A percentile compares a stretch with the other conserved stretches of the same genome.
These are phyloP conservation scores for Leucophenga montana DNA, from an alignment of 2,888 invertebrate genomes.

Conservation along the genomic window DNA sequence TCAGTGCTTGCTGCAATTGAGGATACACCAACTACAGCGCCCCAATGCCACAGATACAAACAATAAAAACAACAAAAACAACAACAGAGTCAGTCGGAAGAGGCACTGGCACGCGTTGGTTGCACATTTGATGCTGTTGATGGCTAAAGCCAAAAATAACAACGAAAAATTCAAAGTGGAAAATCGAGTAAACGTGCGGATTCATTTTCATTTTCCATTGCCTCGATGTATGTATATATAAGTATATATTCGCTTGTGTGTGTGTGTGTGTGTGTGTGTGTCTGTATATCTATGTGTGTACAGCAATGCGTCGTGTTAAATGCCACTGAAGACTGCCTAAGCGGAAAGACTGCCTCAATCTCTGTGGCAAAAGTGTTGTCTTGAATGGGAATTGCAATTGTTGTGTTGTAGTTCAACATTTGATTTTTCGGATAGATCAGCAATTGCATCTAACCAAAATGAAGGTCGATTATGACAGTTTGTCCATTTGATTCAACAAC, in stretches of 20 bases:
- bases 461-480: conserved; percentile 50
- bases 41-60: conserved; percentile 59
- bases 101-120: conserved; percentile 51
- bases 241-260: too few relatives aligned
- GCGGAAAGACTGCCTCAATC: neutral
- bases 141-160: conserved; percentile 56
- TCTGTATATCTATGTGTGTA: too few relatives aligned
- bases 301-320: conserved; percentile 19
- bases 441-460: conserved; percentile 51
- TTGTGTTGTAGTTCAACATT: conserved; percentile 35
- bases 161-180: conserved; percentile 33
- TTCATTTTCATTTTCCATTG: too few relatives aligned
- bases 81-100: neutral
- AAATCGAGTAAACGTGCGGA: neutral
- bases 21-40: conserved; percentile 51
- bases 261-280: too few relatives aligned
- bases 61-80: neutral
- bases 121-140: conserved; percentile 39
- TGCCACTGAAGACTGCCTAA: conserved; percentile 16
- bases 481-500: too few relatives aligned
- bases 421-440: conserved; percentile 48
- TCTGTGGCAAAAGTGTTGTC: conserved; percentile 24
- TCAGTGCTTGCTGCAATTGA: conserved; percentile 23
- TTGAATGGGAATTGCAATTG: conserved; percentile 52
- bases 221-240: too few relatives aligned